phyloP scores from a whole-genome alignment of 2,888 invertebrate genomes.

The Nomada lathburiana region DNA sequence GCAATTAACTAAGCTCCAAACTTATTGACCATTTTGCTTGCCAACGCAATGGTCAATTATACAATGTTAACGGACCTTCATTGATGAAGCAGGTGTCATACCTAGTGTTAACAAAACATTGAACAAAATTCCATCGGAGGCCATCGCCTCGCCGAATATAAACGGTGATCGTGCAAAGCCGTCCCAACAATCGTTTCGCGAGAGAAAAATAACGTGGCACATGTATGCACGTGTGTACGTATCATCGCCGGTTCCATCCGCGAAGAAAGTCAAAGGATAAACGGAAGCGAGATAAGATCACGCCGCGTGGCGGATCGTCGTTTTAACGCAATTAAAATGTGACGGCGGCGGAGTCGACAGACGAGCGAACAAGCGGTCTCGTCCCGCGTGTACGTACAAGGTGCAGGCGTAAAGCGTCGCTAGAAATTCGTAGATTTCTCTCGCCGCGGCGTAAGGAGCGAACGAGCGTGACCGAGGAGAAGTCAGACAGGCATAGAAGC shows the following conservation, averaged over 20 bases:
- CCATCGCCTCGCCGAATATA: no score
- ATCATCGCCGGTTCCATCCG: slow-evolving; percentile 3
- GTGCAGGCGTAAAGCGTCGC: slow-evolving; percentile 66
- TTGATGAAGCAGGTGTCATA: no score
- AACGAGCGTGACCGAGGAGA: slow-evolving; percentile 65
- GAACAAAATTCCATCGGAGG: no score
- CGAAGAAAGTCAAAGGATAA: slow-evolving; percentile 6
- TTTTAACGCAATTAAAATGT: slow-evolving; percentile 69
- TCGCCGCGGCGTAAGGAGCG: slow-evolving; percentile 35
- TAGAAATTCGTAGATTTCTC: slow-evolving; percentile 74
- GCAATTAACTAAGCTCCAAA: no score
- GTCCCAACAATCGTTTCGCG: no score
- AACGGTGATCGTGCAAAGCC: no score
- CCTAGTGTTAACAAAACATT: no score
- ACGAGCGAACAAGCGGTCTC: slow-evolving; percentile 29
- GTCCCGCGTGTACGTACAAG: slow-evolving; percentile 4
- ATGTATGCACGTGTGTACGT: background rate
- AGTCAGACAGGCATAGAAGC: slow-evolving; percentile 78
- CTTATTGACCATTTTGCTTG: no score
- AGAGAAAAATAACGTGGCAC: background rate
- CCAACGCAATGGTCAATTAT: no score
- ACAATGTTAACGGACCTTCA: no score
- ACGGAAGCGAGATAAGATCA: slow-evolving; percentile 29
- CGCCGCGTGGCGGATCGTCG: slow-evolving; percentile 42
- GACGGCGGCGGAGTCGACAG: slow-evolving; percentile 56